phyloP scores from a whole-genome alignment of 2,113 vertebrate genomes.

The Uria aalge region DNA sequence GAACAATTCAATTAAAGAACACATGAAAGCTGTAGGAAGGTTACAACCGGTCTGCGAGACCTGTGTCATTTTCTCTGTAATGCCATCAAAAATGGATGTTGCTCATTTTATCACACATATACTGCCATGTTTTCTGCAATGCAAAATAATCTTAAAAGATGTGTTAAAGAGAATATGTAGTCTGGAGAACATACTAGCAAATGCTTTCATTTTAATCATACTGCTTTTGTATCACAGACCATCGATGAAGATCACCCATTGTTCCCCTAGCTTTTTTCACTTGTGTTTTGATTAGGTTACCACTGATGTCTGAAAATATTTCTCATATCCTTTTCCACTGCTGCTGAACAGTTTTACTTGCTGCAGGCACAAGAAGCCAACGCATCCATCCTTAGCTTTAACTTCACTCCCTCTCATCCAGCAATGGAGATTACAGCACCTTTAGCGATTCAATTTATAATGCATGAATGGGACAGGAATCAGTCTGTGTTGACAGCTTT shows the following conservation, averaged over 20 bases:
- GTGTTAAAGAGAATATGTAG: not conserved
- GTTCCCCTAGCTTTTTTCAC: constrained; percentile 4
- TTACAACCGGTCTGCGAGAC: not conserved
- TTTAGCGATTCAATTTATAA: not conserved
- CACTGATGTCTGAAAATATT: not conserved
- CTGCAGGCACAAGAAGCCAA: not conserved
- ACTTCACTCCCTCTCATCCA: not conserved
- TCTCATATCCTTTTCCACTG: not conserved
- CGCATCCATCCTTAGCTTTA: not conserved
- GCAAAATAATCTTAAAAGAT: not conserved
- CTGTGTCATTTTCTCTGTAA: not conserved
- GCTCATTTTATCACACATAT: not conserved
- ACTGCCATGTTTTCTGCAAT: not conserved
- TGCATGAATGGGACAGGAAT: not conserved
- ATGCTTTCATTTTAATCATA: not conserved
- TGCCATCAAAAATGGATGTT: not conserved
- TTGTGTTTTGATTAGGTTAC: not conserved
- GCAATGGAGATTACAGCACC: not conserved
- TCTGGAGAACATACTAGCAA: not conserved
- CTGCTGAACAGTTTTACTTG: not conserved
- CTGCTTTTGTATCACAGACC: not conserved
- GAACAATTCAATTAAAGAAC: not conserved
- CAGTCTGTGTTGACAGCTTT: not conserved
- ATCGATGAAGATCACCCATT: not conserved
- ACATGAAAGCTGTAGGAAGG: not conserved